Conservation (phyloP, 2,888 invertebrate species). For the Tipula lateralis region DNA sequence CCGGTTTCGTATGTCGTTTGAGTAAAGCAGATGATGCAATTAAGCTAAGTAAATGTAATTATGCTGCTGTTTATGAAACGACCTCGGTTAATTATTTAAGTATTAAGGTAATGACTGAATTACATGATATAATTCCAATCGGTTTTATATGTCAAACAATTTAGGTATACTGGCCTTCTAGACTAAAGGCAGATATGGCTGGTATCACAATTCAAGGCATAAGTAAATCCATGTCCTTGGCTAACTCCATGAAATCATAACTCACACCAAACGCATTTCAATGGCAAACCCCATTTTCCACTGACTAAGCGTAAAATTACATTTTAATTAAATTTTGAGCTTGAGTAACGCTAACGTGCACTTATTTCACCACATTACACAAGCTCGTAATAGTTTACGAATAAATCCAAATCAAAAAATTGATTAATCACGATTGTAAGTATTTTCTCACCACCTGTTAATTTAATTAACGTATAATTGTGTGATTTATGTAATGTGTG, state of each 20-base stretch:
- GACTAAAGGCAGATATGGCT: neutral
- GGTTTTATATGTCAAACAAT: no score
- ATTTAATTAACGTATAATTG: neutral
- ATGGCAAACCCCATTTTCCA: neutral
- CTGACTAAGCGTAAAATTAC: neutral
- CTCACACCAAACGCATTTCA: neutral
- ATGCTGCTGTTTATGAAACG: neutral
- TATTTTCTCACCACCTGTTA: neutral
- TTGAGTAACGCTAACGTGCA: neutral
- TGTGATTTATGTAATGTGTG: neutral
- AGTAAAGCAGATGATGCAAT: neutral
- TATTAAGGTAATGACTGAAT: no score
- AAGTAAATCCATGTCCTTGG: neutral
- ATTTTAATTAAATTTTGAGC: neutral
- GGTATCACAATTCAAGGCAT: no score
- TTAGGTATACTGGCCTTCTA: no score
- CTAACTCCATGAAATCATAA: neutral
- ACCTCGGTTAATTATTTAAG: no score
- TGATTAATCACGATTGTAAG: neutral
- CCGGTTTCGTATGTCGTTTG: neutral
- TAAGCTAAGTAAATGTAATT: neutral
- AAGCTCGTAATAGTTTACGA: neutral
- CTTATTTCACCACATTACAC: neutral
- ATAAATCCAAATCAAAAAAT: neutral
- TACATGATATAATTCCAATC: no score